These are phyloP conservation scores for Oophaga pumilio DNA, from an alignment of 2,113 vertebrate genomes.

Conservation along the genomic window DNA sequence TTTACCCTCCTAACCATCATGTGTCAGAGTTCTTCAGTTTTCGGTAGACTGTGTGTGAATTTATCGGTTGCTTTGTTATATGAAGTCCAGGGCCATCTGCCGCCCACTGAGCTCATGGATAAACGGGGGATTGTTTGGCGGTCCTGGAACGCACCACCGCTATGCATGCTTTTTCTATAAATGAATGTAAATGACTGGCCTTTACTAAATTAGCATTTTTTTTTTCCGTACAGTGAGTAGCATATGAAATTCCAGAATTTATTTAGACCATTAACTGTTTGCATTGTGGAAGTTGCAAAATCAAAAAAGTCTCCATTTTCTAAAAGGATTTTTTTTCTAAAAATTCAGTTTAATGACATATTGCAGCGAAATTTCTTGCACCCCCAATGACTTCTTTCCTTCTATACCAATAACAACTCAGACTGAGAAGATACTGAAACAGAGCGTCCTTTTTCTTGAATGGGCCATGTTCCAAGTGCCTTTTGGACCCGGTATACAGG, in stretches of 20 bases:
- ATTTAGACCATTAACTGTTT: neutral
- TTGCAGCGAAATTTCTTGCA: no score
- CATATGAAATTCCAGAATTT: neutral
- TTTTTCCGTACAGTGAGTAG: neutral
- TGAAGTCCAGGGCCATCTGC: constrained; percentile 40
- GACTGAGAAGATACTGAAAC: no score
- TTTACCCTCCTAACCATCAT: neutral
- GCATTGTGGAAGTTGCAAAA: neutral
- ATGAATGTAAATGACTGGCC: constrained; percentile 66
- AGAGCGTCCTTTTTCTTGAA: no score
- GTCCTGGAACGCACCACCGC: constrained; percentile 58
- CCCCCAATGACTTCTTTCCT: no score
- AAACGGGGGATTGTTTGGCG: constrained; percentile 63
- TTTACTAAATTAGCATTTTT: constrained; percentile 1
- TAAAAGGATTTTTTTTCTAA: no score
- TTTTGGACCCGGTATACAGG: no score
- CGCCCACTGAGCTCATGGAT: constrained; percentile 39
- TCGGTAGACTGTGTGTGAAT: constrained; percentile 9
- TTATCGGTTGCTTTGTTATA: constrained; percentile 14
- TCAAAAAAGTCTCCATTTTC: neutral
- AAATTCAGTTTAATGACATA: no score
- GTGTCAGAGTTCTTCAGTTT: neutral
- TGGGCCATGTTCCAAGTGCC: no score
- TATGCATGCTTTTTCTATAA: constrained; percentile 62
- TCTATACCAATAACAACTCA: no score